Percentiles rank a stretch among this genome's conserved stretches.
Evolutionary conservation across 53 echinoderm and acorn worm species (phyloP).

Genomic region (Arbacia lixula): DNA sequence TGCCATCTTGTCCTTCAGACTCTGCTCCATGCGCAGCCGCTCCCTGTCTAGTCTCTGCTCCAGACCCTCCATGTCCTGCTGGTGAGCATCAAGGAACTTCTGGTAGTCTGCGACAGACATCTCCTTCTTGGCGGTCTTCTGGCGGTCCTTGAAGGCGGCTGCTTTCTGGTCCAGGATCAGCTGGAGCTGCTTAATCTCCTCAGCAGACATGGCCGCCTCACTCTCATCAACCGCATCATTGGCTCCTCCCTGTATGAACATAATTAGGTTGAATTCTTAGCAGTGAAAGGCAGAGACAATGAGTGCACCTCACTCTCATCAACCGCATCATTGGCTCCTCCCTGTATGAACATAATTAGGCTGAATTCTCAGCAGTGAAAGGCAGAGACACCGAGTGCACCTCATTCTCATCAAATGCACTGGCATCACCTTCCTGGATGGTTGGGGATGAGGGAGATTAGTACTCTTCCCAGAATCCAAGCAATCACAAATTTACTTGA

Average conservation of each 20-base stretch:
- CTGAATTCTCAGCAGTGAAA: too few species aligned
- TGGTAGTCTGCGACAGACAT: conserved; percentile 74
- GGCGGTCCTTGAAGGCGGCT: conserved; percentile 59
- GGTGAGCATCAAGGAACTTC: conserved; percentile 70
- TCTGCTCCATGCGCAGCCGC: conserved; percentile 62
- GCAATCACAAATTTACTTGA: too few species aligned
- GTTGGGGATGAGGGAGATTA: too few species aligned
- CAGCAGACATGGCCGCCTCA: conserved; percentile 57
- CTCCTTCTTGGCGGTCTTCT: conserved; percentile 60
- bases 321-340: not conserved
- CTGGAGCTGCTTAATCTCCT: conserved; percentile 81
- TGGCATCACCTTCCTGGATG: conserved; percentile 2
- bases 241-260: conserved; percentile 8
- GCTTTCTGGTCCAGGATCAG: conserved; percentile 67
- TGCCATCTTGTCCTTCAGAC: conserved; percentile 78
- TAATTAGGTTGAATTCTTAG: too few species aligned
- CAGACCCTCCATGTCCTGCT: conserved; percentile 76
- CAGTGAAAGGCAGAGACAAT: too few species aligned
- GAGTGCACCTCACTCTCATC: conserved; percentile 37
- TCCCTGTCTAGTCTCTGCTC: conserved; percentile 70
- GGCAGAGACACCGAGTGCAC: too few species aligned
- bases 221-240: not conserved
- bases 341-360: conserved; percentile 11
- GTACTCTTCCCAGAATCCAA: not conserved
- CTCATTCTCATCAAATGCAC: conserved; percentile 20